phyloP scores from a whole-genome alignment of 1,140 invertebrate species.

The Wasmannia auropunctata region DNA sequence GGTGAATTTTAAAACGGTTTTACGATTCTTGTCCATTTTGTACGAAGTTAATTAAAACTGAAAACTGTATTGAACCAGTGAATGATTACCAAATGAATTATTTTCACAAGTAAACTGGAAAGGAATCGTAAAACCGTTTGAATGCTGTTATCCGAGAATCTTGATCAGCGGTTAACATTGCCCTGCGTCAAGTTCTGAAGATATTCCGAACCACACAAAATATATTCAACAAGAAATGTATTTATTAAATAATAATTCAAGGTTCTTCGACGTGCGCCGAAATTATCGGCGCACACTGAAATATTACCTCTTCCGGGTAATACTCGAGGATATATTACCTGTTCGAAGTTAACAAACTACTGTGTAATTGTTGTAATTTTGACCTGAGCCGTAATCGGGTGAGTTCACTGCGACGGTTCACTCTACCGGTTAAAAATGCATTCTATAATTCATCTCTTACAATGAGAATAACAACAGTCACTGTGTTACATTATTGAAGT shows the following conservation, averaged over 20 bases:
- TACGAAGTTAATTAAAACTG: neutral
- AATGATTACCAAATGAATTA: slow-evolving; percentile 38
- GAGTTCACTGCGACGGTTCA: slow-evolving; percentile 2
- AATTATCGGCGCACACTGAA: neutral
- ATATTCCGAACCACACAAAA: slow-evolving; percentile 45
- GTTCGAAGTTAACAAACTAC: slow-evolving; percentile 30
- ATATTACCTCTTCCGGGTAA: slow-evolving; percentile 1
- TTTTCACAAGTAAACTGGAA: neutral
- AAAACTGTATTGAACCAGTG: neutral
- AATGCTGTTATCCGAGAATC: slow-evolving; percentile 33
- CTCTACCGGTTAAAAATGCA: slow-evolving; percentile 64
- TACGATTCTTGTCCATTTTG: neutral
- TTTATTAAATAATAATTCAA: slow-evolving; percentile 64
- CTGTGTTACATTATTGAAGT: slow-evolving; percentile 56
- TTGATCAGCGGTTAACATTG: slow-evolving; percentile 19
- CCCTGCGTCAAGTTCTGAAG: neutral
- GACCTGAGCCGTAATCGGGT: slow-evolving; percentile 22
- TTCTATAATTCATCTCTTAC: slow-evolving; percentile 54
- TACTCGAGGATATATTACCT: neutral
- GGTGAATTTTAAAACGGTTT: slow-evolving; percentile 32
- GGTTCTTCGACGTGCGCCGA: slow-evolving; percentile 12
- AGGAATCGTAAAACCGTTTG: slow-evolving; percentile 31
- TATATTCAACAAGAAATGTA: slow-evolving; percentile 49
- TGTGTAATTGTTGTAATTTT: slow-evolving; percentile 32
- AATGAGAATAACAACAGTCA: slow-evolving; percentile 32